Base-by-base conservation (phyloP, 2,797 vertebrate species). In the Scolopax bukidnonensis region DNA sequence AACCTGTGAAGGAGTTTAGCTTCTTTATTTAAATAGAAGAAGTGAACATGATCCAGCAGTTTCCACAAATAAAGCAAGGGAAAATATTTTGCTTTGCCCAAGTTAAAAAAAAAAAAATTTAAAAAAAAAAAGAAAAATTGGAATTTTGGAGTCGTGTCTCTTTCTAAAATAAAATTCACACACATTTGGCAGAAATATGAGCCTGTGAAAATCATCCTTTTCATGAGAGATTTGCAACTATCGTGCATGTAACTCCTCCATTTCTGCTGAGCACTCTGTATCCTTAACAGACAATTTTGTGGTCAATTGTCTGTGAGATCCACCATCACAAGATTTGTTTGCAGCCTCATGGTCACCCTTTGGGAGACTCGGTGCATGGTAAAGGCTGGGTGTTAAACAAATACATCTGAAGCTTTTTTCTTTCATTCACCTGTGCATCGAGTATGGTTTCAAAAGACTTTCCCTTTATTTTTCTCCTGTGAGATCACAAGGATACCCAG, bases 61-160 rank as follows among this genome's bases (percentile, higher is more conserved):
- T 95, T 92, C 87, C 78, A 82, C 60, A 84, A 89, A 91, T 43
- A 92, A 48, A 33, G 53, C 18, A 67, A 87, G 32, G 80, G 54
- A 67, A 76, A 91, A 69, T 43, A 23, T 45, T 87, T 89, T n/a
- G 19, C 67, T 75, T 69, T 24, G 59, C 38, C 38, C 45, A 28
- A 60, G 23, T 16, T 16, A 20, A 77, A 65, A 63, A 61, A 36
- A 12, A 56, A 36, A 20, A 47, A 19, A 18, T 19, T 54, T 18
- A 17, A 32, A 7, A 33, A 16, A 64, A 33, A 23, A 47, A 12
- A 2, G 10, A 30, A 59, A 84, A 74, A 54, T 23, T 27, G 14
- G 56, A 48, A 77, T 88, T 88, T 88, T 60, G 36, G 45, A 75
- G 15, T 32, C 16, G 6, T 25, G 54, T 20, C 48, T 53, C 32